These are phyloP conservation scores for Merops nubicus DNA, from an alignment of 2,113 vertebrate genomes.

Conservation along the genomic window DNA sequence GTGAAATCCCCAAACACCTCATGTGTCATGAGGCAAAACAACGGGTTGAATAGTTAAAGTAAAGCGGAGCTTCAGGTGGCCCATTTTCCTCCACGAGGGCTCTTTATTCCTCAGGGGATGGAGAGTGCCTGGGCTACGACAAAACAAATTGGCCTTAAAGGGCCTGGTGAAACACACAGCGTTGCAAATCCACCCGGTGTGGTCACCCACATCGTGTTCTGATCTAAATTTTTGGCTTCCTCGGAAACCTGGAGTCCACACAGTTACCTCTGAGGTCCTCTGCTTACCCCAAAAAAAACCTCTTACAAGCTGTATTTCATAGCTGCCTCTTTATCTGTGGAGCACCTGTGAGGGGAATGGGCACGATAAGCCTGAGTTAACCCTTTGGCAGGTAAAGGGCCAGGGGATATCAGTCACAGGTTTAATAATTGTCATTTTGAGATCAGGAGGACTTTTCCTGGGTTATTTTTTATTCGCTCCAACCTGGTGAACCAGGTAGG, in stretches of 20 bases:
- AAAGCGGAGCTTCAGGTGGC: background rate
- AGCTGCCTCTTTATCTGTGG: background rate
- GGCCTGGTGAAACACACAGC: too few species aligned
- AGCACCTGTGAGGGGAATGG: background rate
- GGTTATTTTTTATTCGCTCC: background rate
- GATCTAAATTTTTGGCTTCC: background rate
- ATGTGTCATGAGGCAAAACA: background rate
- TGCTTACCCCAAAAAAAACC: background rate
- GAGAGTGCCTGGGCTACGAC: background rate
- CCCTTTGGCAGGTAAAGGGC: background rate
- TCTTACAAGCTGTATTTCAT: background rate
- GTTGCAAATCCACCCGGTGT: rapidly evolving
- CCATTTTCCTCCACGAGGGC: background rate
- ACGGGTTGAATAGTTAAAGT: background rate
- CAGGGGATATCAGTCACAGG: rapidly evolving
- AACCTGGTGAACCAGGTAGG: background rate
- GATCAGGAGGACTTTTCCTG: background rate
- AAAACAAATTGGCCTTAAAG: background rate
- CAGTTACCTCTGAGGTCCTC: background rate
- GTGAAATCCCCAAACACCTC: background rate
- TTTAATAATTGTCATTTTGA: background rate
- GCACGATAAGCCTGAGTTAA: background rate
- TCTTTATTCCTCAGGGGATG: background rate
- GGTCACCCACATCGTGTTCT: background rate
- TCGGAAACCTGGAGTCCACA: background rate